A percentile compares a stretch with the other conserved stretches of the same genome.
phyloP scores from a whole-genome alignment of 2,113 vertebrate species.

The Brachyistius frenatus region DNA sequence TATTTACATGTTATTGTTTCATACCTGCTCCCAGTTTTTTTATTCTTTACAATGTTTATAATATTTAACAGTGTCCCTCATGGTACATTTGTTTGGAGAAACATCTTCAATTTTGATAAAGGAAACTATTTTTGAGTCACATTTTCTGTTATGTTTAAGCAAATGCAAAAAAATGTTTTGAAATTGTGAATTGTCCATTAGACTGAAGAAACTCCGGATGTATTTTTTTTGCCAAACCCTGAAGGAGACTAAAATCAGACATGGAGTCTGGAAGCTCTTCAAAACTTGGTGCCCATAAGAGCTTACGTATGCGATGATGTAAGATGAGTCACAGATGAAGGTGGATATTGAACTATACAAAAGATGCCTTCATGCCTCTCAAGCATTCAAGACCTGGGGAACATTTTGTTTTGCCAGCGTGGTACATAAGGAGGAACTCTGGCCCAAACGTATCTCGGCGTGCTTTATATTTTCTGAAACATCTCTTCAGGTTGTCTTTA shows the following conservation, averaged over 20 bases:
- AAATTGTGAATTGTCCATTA: background rate
- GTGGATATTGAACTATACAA: conserved; percentile 47
- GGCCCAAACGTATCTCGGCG: conserved; percentile 20
- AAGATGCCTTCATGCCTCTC: conserved; percentile 42
- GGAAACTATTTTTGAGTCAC: background rate
- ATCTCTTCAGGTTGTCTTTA: conserved; percentile 39
- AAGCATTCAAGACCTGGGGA: conserved; percentile 42
- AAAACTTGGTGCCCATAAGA: conserved; percentile 16
- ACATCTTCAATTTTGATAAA: background rate
- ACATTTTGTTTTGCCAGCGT: conserved; percentile 21
- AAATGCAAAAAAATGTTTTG: background rate
- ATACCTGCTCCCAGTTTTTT: background rate
- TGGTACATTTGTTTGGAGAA: background rate
- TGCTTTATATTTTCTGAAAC: conserved; percentile 17
- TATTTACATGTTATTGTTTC: background rate
- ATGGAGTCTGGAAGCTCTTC: conserved; percentile 25
- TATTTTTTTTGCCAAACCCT: background rate
- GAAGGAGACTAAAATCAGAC: conserved; percentile 11
- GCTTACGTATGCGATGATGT: conserved; percentile 29
- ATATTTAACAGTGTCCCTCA: background rate
- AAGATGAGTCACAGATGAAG: conserved; percentile 62
- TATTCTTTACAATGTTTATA: background rate
- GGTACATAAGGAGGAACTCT: conserved; percentile 13
- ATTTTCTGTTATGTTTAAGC: background rate
- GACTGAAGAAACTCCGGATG: background rate